Percentiles rank a stretch among this genome's conserved stretches.
Evolutionary conservation across 2,797 vertebrate genomes (phyloP).

Genomic region (Gobionotothen gibberifrons): DNA sequence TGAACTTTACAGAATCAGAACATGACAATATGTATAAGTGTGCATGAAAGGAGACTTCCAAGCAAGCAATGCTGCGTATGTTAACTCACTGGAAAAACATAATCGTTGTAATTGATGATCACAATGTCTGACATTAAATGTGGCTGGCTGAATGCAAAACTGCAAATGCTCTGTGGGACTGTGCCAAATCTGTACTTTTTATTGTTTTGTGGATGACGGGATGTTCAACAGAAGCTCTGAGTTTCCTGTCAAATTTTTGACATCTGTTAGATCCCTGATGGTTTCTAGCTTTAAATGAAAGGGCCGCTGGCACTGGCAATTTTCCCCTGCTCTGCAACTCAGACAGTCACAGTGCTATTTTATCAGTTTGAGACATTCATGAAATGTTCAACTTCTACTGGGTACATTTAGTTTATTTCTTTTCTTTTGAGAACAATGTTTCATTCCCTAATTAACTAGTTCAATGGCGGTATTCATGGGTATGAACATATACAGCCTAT

Average conservation of each 20-base stretch:
- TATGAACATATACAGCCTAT: conserved; percentile 1
- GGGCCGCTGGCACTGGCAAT: conserved; percentile 33
- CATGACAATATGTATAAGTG: conserved; percentile 42
- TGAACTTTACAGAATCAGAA: conserved; percentile 27
- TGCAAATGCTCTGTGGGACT: conserved; percentile 25
- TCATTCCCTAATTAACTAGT: conserved; percentile 12
- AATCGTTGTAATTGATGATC: conserved; percentile 17
- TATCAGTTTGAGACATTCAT: conserved; percentile 30
- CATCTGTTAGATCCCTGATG: conserved; percentile 50
- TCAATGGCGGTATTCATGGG: neutral
- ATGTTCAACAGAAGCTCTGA: conserved; percentile 37
- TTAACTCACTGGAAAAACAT: conserved; percentile 13
- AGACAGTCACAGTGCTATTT: conserved; percentile 16
- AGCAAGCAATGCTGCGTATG: conserved; percentile 3
- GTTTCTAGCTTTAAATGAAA: conserved; percentile 57
- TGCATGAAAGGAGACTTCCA: conserved; percentile 36
- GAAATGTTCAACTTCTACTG: conserved; percentile 32
- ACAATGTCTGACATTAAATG: conserved; percentile 25
- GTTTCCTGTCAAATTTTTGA: conserved; percentile 45
- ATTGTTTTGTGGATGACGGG: conserved; percentile 42
- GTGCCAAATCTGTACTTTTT: conserved; percentile 37
- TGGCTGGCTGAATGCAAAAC: conserved; percentile 33
- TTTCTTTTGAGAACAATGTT: conserved; percentile 27
- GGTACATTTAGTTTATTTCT: conserved; percentile 26
- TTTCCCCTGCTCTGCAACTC: conserved; percentile 43